Conservation (phyloP, 2,113 vertebrate species). For the Verasper variegatus region DNA sequence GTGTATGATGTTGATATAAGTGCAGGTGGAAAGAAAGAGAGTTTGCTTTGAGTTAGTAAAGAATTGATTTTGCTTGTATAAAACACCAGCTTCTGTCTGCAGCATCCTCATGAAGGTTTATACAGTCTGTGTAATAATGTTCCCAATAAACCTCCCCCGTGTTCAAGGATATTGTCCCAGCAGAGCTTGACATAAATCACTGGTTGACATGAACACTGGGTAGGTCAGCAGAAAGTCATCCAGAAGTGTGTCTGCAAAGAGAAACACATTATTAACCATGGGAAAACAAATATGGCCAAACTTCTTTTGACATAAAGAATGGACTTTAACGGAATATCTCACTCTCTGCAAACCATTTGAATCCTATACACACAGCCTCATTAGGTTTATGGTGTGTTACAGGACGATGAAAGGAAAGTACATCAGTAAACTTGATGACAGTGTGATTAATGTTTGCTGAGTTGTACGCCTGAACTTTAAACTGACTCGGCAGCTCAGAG, state of each 20-base stretch:
- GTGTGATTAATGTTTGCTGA: constrained; percentile 49
- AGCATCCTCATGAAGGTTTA: not conserved
- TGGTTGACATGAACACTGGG: constrained; percentile 96
- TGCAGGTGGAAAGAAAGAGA: not conserved
- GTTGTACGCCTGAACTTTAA: constrained; percentile 20
- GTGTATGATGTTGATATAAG: constrained; percentile 7
- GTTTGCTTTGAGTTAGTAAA: constrained; percentile 13
- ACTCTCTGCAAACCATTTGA: not conserved
- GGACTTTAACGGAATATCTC: not conserved
- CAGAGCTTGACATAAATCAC: constrained; percentile 95
- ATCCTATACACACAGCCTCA: constrained; percentile 6
- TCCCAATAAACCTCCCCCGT: not conserved
- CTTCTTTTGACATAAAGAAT: not conserved
- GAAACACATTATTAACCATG: constrained; percentile 12
- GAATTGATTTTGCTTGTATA: constrained; percentile 4
- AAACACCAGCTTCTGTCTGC: constrained; percentile 2
- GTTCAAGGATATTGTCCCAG: constrained; percentile 94
- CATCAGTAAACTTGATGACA: constrained; percentile 26
- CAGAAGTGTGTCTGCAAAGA: constrained; percentile 89
- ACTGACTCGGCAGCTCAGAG: constrained; percentile 5
- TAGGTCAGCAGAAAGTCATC: constrained; percentile 98
- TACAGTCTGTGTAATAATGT: constrained; percentile 5
- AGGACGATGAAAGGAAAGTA: constrained; percentile 13
- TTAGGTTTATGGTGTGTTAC: constrained; percentile 7
- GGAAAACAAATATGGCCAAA: not conserved